These are phyloP conservation scores for Aurelia aurita complex sp. Pacific DNA, from an alignment of 30 jellyfish, hydroid and myxozoan genomes.

Conservation along the genomic window DNA sequence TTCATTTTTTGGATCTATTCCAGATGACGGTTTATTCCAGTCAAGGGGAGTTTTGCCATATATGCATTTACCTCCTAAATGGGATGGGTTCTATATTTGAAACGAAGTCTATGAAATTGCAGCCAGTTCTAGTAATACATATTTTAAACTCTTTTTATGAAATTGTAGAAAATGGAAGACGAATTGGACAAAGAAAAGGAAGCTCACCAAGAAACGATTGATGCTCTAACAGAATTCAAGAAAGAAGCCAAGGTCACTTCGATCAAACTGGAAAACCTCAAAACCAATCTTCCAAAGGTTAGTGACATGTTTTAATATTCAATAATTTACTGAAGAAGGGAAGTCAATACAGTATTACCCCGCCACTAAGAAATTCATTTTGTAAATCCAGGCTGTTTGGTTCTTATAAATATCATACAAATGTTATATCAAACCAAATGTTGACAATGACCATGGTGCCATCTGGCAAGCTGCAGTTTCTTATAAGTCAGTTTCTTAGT, in stretches of 20 bases:
- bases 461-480: too few relatives aligned
- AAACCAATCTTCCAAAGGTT: slow-evolving; percentile 45
- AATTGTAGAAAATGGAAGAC: slow-evolving; percentile 38
- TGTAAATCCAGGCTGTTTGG: too few relatives aligned
- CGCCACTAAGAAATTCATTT: too few relatives aligned
- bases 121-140: too few relatives aligned
- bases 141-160: background rate
- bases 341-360: too few relatives aligned
- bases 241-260: slow-evolving; percentile 47
- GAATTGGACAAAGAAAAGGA: slow-evolving; percentile 40
- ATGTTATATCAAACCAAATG: too few relatives aligned
- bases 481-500: too few relatives aligned
- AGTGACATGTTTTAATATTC: background rate
- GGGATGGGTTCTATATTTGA: background rate
- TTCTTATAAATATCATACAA: too few relatives aligned
- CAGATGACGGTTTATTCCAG: background rate
- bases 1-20: too few relatives aligned
- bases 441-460: too few relatives aligned
- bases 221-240: slow-evolving; percentile 40
- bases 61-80: background rate
- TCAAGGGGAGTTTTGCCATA: background rate
- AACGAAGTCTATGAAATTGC: too few relatives aligned
- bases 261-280: slow-evolving; percentile 52
- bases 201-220: slow-evolving; percentile 35
- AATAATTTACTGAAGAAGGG: too few relatives aligned